Base-by-base conservation (phyloP, 1,140 invertebrate species). In the Cephus cinctus region DNA sequence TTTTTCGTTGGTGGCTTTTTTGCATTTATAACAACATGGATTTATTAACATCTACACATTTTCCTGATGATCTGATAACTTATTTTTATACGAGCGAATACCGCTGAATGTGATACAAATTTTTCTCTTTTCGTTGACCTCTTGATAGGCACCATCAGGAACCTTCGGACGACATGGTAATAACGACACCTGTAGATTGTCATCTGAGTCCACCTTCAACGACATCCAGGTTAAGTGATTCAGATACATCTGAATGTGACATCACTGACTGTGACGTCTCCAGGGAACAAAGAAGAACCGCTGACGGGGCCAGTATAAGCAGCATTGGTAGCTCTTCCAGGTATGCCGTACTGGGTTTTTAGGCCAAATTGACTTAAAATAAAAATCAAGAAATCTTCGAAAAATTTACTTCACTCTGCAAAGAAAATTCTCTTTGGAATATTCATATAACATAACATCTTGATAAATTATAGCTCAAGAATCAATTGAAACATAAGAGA, bases 241-340 rank as follows among this genome's bases (percentile, higher is more conserved):
- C 90, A 19, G 92, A 98, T 77, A 89, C 88, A 50, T 95, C 92
- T 56, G 94, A 97, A 75, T 87, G 91, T 69, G 92, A 96, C 71
- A 83, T 89, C 43, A 75, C 72, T 57, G 88, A 91, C 66, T 84
- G 82, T 65, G 76, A 85, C 71, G 76, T 81, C 53, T 67, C 75
- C 56, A 77, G 85, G 63, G 76, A 83, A 66, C 76, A 80, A 54
- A 72, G 81, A 59, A 75, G 83, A 61, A 80, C 83, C 12, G 83
- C 83, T 48, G 87, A 89, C 67, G 86, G 85, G 40, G 87, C 88
- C 41, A 90, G 87, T 68, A 83, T 94, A 41, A 93, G 89, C 68
- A 93, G 90, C 69, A 83, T 94, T 47, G 90, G 90, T 43, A 93
- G 90, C 71, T 93, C 90, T 43, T 86, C 86, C 52, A 92, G 90